Base-by-base conservation (phyloP, 92 coral and sea anemone genomes). In the Blastomussa wellsi region DNA sequence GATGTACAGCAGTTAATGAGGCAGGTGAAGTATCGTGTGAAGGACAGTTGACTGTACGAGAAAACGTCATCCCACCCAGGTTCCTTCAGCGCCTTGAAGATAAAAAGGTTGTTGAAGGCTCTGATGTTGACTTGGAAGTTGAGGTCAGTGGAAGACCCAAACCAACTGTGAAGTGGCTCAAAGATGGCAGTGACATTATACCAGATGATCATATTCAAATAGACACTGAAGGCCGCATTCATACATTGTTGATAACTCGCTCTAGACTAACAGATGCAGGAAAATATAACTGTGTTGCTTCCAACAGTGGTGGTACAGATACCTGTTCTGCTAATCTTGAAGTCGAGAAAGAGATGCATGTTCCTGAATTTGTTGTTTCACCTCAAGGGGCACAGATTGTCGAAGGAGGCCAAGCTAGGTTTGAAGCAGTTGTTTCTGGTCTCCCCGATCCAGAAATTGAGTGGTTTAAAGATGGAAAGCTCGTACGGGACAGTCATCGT, bases 401-500 rank as follows among this genome's bases (percentile, higher is more conserved):
- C 7, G 98, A 94, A 76, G 95, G 98, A 52, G 81, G 87, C 26
- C 32, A 88, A 13, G 94, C 95, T 41, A 79, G 86, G 26, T 92
- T 94, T 74, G 95, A 90, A 80, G 89, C 92, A 26, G 88, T 80
- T 41, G 91, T 92, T 15, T 88, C 98, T 47, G 98, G 98, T 39
- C 79, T 90, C 32, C 98, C 98, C 20, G 91, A 88, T 71, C 95
- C 95, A 36, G 98, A 94, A 74, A 92, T 94, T 15, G 98, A 97
- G 57, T 97, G 99, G 99, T 76, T 92, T 44, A 97, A 93, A 83
- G 98, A 97, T 67, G 98, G 95, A 55, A 92, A 89, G 76, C 95
- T 93, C 5, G 86, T 97, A 22, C 81, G 88, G 44, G 88, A 89
- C 72, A 91, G 87, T 57, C 87, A 84, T 47, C 95, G 87, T 51